Base-by-base conservation (phyloP, 2,113 vertebrate genomes). In the Centropus unirufus region DNA sequence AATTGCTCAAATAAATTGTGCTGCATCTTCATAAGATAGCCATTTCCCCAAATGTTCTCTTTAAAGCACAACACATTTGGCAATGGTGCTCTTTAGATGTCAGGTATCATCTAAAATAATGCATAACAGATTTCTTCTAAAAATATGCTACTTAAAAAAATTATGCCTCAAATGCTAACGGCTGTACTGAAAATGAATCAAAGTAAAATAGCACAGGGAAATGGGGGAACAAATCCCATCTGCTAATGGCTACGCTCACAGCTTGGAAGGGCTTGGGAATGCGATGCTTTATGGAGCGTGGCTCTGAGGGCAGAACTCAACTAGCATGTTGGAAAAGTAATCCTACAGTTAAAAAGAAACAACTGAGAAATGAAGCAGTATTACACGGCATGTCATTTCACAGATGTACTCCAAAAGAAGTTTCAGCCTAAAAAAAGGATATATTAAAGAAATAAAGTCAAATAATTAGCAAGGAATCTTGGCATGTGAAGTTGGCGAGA, bases 141-240 rank as follows among this genome's bases (percentile, higher is more conserved):
- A 97, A 96, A 96, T 96, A 94, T 12, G 69, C 80, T 83, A 68
- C 85, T 95, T 93, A 76, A 94, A 96, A 96, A 93, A 93, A 94
- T 86, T 68, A 90, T 8, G 57, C 68, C 1, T 13, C 89, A 96
- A 93, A 94, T 84, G 86, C 34, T 89, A 92, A 83, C 12, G 74
- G 75, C 92, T 94, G 85, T 62, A 76, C 79, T 87, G 83, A 86
- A 93, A 92, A 90, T 32, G 49, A 68, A 81, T 67, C 68, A 63
- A 75, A 75, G 57, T 59, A 68, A 96, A 96, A 36, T 3, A 83
- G 83, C 74, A 72, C 49, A 46, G 46, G 84, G 93, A 82, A 85
- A 77, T 0, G 13, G 67, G 72, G 85, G 79, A 93, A 76, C 29
- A 75, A 72, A 89, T 75, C 62, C 94, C 80, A 81, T 78, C 95